Percentiles rank a stretch among this genome's conserved stretches.
phyloP scores from a whole-genome alignment of 2,113 vertebrate genomes.

The Anolis carolinensis region DNA sequence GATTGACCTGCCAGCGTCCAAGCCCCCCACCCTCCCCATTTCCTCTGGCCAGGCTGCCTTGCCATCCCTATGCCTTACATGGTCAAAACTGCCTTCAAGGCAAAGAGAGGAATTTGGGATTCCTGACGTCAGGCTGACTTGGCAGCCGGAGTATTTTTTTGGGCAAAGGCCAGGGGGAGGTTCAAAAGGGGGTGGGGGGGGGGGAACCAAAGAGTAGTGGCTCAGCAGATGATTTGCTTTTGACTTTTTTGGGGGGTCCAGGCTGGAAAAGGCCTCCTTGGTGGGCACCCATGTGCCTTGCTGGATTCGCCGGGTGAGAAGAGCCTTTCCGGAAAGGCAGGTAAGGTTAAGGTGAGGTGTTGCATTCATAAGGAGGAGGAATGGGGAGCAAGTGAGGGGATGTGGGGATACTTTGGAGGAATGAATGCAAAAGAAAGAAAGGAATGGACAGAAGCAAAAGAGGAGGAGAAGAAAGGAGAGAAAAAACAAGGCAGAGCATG shows the following conservation, averaged over 20 bases:
- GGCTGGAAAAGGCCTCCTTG: neutral
- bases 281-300: neutral
- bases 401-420: neutral
- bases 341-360: neutral
- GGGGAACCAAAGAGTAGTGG: constrained; percentile 54
- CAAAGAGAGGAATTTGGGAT: constrained; percentile 78
- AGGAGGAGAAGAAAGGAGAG: neutral
- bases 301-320: neutral
- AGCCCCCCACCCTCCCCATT: neutral
- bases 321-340: neutral
- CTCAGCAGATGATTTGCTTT: constrained; percentile 72
- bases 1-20: neutral
- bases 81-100: constrained; percentile 75
- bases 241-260: constrained; percentile 58
- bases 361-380: too few relatives aligned
- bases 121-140: constrained; percentile 74
- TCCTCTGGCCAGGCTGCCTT: neutral
- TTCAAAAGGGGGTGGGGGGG: constrained; percentile 56
- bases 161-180: constrained; percentile 20
- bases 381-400: neutral
- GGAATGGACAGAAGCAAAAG: neutral
- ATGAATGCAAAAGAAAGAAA: too few relatives aligned
- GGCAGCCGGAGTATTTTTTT: constrained; percentile 46
- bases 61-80: constrained; percentile 74
- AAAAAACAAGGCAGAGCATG: neutral